phyloP scores from a whole-genome alignment of 2,797 vertebrate genomes.

The Pyrocephalus nanus region DNA sequence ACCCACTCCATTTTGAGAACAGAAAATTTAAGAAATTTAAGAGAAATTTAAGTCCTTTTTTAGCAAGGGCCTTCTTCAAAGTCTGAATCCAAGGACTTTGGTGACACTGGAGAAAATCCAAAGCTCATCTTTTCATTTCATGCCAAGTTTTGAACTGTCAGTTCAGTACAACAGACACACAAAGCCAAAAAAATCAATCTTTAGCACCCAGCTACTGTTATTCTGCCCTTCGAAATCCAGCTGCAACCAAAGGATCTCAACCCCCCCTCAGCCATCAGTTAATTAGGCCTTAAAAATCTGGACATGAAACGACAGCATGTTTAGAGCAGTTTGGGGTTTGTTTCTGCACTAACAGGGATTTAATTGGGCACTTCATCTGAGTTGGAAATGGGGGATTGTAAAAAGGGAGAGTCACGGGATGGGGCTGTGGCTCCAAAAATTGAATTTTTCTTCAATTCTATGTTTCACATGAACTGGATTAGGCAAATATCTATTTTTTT shows the following conservation, averaged over 20 bases:
- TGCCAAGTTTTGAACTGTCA: conserved; percentile 8
- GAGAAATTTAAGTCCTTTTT: neutral
- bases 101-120: neutral
- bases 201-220: conserved; percentile 39
- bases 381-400: neutral
- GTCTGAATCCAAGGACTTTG: neutral
- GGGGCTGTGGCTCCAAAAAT: neutral
- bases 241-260: neutral
- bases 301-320: neutral
- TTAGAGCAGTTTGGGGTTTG: neutral
- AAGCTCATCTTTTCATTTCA: conserved; percentile 24
- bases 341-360: neutral
- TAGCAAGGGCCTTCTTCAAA: neutral
- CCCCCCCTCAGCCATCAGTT: neutral
- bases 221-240: neutral
- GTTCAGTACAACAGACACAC: neutral
- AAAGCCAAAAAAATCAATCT: neutral
- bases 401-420: neutral
- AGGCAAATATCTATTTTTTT: neutral
- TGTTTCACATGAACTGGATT: neutral
- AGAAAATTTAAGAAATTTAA: neutral
- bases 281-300: neutral
- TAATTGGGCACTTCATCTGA: neutral
- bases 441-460: neutral
- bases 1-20: neutral